Conservation (phyloP, 1,140 invertebrate species). For the Ceratina australensis region DNA sequence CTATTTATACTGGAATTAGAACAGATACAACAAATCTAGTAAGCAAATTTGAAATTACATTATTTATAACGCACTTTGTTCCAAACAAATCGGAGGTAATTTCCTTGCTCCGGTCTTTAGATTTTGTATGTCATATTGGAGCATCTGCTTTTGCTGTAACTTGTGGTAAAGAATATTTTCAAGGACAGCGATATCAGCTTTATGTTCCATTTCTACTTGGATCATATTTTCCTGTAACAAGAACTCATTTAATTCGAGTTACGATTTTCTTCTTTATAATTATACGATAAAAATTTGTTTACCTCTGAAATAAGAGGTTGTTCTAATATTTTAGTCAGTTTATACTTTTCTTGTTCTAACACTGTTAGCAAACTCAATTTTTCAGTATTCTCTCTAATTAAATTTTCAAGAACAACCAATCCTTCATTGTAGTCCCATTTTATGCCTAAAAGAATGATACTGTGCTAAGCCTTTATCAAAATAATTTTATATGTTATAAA, state of each 20-base stretch:
- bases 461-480: not conserved
- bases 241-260: not conserved
- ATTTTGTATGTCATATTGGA: conserved; percentile 67
- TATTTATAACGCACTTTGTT: not conserved
- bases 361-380: conserved; percentile 81
- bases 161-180: conserved; percentile 66
- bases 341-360: conserved; percentile 80
- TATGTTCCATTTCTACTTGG: conserved; percentile 57
- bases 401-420: conserved; percentile 74
- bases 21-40: no score
- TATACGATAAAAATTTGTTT: conserved; percentile 35
- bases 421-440: conserved; percentile 69
- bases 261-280: conserved; percentile 7
- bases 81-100: conserved; percentile 7
- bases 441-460: conserved; percentile 55
- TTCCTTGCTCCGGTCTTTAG: conserved; percentile 62
- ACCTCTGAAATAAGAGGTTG: conserved; percentile 60
- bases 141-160: conserved; percentile 63
- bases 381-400: conserved; percentile 80
- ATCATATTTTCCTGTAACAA: conserved; percentile 60
- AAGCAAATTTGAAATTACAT: not conserved
- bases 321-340: conserved; percentile 75
- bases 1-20: no score
- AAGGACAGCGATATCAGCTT: conserved; percentile 59
- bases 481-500: conserved; percentile 1